Conservation (phyloP, 2,797 vertebrate genomes). For the Lepidocolaptes lacrymiger region DNA sequence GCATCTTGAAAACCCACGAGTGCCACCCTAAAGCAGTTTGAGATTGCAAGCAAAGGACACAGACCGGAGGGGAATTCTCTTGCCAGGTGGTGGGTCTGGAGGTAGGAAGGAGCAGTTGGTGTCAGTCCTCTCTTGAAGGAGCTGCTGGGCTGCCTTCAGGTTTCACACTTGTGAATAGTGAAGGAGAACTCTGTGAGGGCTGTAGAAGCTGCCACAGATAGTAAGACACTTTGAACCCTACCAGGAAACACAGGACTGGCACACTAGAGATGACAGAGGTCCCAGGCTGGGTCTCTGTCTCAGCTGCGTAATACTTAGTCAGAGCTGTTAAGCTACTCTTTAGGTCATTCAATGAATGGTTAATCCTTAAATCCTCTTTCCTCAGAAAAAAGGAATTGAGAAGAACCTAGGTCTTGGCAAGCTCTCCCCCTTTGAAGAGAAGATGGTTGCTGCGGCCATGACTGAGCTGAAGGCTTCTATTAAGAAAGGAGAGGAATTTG, state of each 20-base stretch:
- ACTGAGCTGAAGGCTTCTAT: slow-evolving; percentile 92
- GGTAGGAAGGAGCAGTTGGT: background rate
- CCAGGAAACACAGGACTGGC: background rate
- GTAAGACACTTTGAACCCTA: background rate
- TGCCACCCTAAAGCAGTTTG: background rate
- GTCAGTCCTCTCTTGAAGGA: background rate
- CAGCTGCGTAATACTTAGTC: background rate
- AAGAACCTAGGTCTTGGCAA: slow-evolving; percentile 97
- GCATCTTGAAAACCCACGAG: background rate
- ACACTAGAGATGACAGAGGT: background rate
- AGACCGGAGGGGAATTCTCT: background rate
- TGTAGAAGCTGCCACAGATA: background rate
- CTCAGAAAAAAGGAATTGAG: slow-evolving; percentile 93
- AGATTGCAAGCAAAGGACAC: background rate
- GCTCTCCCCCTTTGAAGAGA: slow-evolving; percentile 91
- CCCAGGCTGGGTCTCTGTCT: background rate
- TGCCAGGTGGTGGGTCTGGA: background rate
- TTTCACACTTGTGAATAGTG: background rate
- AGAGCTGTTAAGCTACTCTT: background rate
- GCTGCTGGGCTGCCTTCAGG: background rate
- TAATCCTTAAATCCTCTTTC: slow-evolving; percentile 53
- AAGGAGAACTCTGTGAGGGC: background rate
- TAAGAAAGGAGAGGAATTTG: slow-evolving; percentile 98
- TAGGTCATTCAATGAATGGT: background rate
- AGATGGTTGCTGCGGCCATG: slow-evolving; percentile 88